phyloP scores from a whole-genome alignment of 1,140 invertebrate genomes.

The Orius laevigatus region DNA sequence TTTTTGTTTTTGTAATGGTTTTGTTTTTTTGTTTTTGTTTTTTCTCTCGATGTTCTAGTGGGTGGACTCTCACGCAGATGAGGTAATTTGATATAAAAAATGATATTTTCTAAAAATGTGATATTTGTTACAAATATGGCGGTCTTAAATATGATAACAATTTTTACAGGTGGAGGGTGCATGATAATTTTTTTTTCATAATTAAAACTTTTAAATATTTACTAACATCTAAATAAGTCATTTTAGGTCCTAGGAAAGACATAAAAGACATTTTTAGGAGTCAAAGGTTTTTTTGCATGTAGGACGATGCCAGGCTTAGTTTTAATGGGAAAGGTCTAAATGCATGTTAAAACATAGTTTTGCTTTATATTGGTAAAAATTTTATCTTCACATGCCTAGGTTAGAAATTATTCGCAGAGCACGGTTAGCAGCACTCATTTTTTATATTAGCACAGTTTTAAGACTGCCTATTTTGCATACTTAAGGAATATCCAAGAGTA shows the following conservation, averaged over 20 bases:
- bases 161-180: too few species aligned
- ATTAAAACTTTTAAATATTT: neutral
- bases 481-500: conserved; percentile 14
- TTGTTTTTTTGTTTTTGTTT: conserved; percentile 24
- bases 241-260: too few species aligned
- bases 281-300: too few species aligned
- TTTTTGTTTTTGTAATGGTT: neutral
- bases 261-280: too few species aligned
- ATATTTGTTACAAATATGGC: conserved; percentile 5
- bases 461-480: neutral
- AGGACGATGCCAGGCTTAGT: too few species aligned
- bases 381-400: neutral
- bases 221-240: neutral
- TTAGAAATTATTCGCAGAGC: neutral
- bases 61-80: conserved; percentile 44
- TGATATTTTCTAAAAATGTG: neutral
- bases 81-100: conserved; percentile 31
- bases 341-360: too few species aligned
- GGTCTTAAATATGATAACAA: conserved; percentile 1
- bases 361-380: too few species aligned
- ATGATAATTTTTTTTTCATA: too few species aligned
- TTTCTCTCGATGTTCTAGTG: conserved; percentile 35
- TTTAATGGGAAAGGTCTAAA: too few species aligned
- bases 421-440: neutral
- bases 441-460: neutral